A percentile compares a stretch with the other conserved stretches of the same genome.
Evolutionary conservation across 2,113 vertebrate genomes (phyloP).

Genomic region (Bolborhynchus lineola): DNA sequence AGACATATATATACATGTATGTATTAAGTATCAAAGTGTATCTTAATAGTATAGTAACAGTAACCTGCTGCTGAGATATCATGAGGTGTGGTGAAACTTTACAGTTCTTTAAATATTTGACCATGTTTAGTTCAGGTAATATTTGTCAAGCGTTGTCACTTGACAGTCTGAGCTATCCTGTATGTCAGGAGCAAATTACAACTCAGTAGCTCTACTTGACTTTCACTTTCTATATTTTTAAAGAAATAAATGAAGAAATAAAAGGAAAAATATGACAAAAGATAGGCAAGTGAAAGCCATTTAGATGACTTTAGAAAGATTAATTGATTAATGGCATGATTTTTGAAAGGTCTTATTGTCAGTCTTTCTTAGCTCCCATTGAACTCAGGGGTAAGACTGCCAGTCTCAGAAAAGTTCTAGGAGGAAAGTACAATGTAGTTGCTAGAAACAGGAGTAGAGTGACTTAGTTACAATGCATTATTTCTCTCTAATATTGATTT

Average conservation of each 20-base stretch:
- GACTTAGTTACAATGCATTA: neutral
- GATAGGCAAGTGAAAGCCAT: neutral
- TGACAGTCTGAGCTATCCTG: neutral
- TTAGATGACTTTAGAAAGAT: neutral
- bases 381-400: neutral
- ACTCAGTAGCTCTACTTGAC: neutral
- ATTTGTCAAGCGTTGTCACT: neutral
- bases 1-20: neutral
- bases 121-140: neutral
- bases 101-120: neutral
- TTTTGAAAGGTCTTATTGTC: neutral
- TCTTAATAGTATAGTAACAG: neutral
- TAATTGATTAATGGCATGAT: neutral
- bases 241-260: neutral
- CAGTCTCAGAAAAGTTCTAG: neutral
- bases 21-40: neutral
- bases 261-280: accelerated
- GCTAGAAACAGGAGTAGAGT: neutral
- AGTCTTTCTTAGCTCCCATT: neutral
- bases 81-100: accelerated
- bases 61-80: neutral
- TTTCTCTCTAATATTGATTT: neutral
- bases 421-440: neutral
- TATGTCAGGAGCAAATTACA: neutral
- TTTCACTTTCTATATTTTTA: neutral